These are phyloP conservation scores for Galendromus occidentalis DNA, from an alignment of 1,140 invertebrate species.

Conservation along the genomic window DNA sequence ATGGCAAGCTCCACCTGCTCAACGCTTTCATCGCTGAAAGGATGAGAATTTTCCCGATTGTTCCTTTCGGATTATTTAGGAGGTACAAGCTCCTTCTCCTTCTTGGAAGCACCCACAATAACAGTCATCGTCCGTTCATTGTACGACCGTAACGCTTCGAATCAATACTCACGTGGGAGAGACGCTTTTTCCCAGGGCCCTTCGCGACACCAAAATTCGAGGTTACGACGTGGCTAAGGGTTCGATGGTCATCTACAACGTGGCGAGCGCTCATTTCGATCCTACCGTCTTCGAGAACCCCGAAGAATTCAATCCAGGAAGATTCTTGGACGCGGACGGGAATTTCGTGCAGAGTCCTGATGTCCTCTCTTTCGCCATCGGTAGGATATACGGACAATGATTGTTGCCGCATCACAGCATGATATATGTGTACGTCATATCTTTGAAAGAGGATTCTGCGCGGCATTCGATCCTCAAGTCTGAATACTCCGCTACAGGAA, in stretches of 20 bases:
- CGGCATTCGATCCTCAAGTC: neutral
- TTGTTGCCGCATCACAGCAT: neutral
- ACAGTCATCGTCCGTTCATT: too few species aligned
- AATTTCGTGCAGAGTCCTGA: slow-evolving; percentile 18
- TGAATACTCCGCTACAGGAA: slow-evolving; percentile 17
- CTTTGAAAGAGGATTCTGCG: neutral
- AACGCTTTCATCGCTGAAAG: slow-evolving; percentile 3
- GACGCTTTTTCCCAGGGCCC: slow-evolving; percentile 13
- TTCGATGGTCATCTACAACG: slow-evolving; percentile 43
- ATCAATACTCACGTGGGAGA: too few species aligned
- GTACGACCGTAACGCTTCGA: too few species aligned
- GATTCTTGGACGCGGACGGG: slow-evolving; percentile 31
- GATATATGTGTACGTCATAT: neutral
- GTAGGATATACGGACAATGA: slow-evolving; percentile 1
- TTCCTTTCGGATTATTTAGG: neutral
- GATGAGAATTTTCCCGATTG: neutral
- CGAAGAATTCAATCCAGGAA: slow-evolving; percentile 44
- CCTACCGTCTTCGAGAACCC: slow-evolving; percentile 44
- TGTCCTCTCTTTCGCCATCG: slow-evolving; percentile 23
- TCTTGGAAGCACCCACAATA: too few species aligned
- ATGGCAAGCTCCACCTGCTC: neutral
- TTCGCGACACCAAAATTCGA: slow-evolving; percentile 19
- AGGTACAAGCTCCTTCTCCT: neutral
- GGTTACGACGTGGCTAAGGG: slow-evolving; percentile 25
- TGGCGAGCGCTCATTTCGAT: slow-evolving; percentile 47